These are phyloP conservation scores for Callospermophilus lateralis DNA, from an alignment of 2,113 vertebrate genomes.

Conservation along the genomic window DNA sequence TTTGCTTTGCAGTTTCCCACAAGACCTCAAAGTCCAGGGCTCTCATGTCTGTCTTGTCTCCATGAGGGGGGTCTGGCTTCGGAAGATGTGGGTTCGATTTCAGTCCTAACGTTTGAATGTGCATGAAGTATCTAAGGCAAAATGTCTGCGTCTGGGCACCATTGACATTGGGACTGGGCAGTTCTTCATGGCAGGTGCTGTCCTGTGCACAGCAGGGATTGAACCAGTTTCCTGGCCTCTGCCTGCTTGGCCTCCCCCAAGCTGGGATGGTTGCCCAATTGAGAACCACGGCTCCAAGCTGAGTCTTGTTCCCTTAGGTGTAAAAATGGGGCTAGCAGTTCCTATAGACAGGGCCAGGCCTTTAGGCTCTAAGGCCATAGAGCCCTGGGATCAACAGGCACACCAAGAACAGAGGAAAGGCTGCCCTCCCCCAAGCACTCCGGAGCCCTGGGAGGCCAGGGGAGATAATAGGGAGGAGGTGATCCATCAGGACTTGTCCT, in stretches of 20 bases:
- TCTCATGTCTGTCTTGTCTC: neutral
- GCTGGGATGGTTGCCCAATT: neutral
- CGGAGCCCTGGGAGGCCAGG: neutral
- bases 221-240: neutral
- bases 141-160: neutral
- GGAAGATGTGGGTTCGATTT: neutral
- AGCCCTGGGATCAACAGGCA: neutral
- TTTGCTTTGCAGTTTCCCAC: neutral
- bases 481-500: slow-evolving; percentile 80
- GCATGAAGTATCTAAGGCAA: neutral
- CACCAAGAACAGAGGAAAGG: neutral
- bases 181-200: neutral
- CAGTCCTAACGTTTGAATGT: neutral
- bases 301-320: neutral
- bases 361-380: neutral
- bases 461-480: slow-evolving; percentile 68
- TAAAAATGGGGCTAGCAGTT: neutral
- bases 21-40: neutral
- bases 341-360: neutral
- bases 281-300: neutral
- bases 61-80: rapidly evolving
- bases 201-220: rapidly evolving
- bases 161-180: rapidly evolving
- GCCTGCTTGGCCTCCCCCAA: neutral
- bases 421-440: neutral